Conservation (phyloP, 2,113 vertebrate species). For the Empidonax traillii region DNA sequence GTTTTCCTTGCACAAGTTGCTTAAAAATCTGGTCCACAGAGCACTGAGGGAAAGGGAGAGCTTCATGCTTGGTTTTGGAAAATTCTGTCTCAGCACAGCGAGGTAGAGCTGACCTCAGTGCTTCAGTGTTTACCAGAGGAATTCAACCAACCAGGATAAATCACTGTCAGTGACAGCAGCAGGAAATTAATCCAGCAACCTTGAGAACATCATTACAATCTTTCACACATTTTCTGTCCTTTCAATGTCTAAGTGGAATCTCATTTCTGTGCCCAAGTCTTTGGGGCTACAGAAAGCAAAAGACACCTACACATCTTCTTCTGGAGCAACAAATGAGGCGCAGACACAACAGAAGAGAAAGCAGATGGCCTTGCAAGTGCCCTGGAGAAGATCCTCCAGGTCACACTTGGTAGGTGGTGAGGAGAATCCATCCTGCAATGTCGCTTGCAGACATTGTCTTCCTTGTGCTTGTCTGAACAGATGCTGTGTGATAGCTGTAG, state of each 20-base stretch:
- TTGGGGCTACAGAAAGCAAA: conserved; percentile 10
- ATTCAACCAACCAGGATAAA: conserved; percentile 58
- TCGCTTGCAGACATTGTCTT: conserved; percentile 14
- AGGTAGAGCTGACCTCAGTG: background rate
- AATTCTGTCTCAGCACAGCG: background rate
- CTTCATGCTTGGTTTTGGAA: background rate
- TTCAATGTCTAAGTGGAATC: background rate
- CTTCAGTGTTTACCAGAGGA: background rate
- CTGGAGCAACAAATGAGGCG: background rate
- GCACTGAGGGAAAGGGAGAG: background rate
- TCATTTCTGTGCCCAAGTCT: background rate
- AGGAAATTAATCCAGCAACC: conserved; percentile 41
- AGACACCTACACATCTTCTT: background rate
- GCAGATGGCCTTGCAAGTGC: conserved; percentile 9
- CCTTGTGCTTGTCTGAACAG: background rate
- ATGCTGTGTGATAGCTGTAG: background rate
- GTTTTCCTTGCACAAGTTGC: background rate
- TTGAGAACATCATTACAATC: conserved; percentile 16
- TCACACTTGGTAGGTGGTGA: background rate
- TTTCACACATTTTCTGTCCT: conserved; percentile 45
- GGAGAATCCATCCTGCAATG: background rate
- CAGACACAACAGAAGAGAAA: conserved; percentile 24
- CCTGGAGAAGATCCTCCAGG: background rate
- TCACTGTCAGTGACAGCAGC: conserved; percentile 39
- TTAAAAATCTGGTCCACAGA: background rate